These are phyloP conservation scores for Trissolcus brochymenae DNA, from an alignment of 2,888 invertebrate genomes.

Conservation along the genomic window DNA sequence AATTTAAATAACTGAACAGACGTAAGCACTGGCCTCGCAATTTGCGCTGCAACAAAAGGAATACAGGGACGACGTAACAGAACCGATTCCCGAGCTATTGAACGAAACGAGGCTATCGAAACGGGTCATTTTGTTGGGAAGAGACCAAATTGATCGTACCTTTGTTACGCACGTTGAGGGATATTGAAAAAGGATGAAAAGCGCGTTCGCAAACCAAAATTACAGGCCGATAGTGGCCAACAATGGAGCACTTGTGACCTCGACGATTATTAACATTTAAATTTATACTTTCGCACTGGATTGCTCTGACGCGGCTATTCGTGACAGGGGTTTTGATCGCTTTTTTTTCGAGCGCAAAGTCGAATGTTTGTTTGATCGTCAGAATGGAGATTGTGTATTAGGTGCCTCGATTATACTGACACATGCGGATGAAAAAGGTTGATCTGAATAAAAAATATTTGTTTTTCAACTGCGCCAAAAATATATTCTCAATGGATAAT, in stretches of 20 bases:
- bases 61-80: slow-evolving; percentile 22
- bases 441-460: slow-evolving; percentile 5
- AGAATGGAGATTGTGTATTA: slow-evolving; percentile 44
- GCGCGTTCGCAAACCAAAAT: slow-evolving; percentile 49
- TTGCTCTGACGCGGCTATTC: slow-evolving; percentile 18
- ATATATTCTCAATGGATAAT: background rate
- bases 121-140: slow-evolving; percentile 54
- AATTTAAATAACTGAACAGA: slow-evolving; percentile 53
- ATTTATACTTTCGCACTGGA: slow-evolving; percentile 49
- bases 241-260: slow-evolving; percentile 46
- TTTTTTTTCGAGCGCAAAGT: slow-evolving; percentile 22
- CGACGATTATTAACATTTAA: slow-evolving; percentile 52
- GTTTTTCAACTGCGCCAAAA: background rate
- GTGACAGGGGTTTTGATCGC: slow-evolving; percentile 39
- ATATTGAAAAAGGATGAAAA: slow-evolving; percentile 51
- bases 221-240: slow-evolving; percentile 40
- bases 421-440: slow-evolving; percentile 23
- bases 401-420: slow-evolving; percentile 14
- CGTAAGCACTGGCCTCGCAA: slow-evolving; percentile 30
- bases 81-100: slow-evolving; percentile 50
- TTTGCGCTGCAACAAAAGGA: slow-evolving; percentile 35
- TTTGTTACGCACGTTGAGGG: slow-evolving; percentile 51
- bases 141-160: slow-evolving; percentile 53
- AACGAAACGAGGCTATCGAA: slow-evolving; percentile 47
- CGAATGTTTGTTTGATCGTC: slow-evolving; percentile 40